Evolutionary conservation across 2,113 vertebrate species (phyloP).

Genomic region (Jaculus jaculus): DNA sequence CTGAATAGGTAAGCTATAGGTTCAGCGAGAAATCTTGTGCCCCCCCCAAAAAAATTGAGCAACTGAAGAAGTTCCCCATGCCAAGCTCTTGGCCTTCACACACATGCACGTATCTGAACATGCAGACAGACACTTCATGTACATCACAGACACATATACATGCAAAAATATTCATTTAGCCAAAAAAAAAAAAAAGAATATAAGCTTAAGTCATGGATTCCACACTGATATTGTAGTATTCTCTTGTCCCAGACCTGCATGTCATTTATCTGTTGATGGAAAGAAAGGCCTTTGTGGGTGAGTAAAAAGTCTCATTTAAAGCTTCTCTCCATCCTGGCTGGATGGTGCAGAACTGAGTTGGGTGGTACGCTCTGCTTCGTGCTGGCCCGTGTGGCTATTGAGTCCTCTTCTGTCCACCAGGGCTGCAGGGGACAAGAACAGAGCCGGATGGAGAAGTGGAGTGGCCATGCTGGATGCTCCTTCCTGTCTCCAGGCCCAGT

Average conservation of each 20-base stretch:
- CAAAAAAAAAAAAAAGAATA: no score
- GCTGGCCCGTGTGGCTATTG: fast-evolving
- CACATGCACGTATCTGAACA: no score
- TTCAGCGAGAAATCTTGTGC: no score
- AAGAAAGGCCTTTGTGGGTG: background rate
- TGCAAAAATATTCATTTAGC: no score
- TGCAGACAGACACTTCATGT: no score
- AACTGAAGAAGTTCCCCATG: no score
- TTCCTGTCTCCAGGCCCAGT: background rate
- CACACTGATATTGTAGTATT: background rate
- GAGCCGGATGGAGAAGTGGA: fast-evolving
- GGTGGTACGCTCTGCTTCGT: background rate
- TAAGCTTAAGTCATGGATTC: background rate
- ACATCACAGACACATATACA: no score
- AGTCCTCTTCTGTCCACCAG: background rate
- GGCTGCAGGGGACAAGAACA: background rate
- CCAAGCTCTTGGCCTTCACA: no score
- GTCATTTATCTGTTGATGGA: background rate
- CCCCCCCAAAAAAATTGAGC: no score
- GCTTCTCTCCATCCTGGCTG: background rate
- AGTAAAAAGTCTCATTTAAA: background rate
- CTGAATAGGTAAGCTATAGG: no score
- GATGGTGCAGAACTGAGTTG: background rate
- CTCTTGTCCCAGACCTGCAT: fast-evolving
- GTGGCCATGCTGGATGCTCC: fast-evolving